Evolutionary conservation across 2,113 vertebrate genomes (phyloP).

Genomic region (Epinephelus cyanopodus): DNA sequence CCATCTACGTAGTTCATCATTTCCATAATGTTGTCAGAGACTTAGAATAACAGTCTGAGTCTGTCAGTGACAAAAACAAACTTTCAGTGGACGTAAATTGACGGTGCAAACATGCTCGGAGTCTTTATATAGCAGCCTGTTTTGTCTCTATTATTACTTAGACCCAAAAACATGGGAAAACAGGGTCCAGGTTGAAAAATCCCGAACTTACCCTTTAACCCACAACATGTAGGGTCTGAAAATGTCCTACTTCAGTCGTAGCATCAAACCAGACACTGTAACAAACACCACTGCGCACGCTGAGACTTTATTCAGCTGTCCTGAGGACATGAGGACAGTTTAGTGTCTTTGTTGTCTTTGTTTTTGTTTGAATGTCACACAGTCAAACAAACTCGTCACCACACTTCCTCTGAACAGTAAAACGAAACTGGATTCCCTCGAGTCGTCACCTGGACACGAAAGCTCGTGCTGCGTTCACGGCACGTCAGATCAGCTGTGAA

Average conservation of each 20-base stretch:
- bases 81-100: too few relatives aligned
- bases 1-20: too few relatives aligned
- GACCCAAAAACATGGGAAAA: too few relatives aligned
- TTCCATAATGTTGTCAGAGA: too few relatives aligned
- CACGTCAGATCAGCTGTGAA: conserved; percentile 5
- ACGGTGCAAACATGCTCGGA: too few relatives aligned
- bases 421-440: not conserved
- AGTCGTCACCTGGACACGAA: not conserved
- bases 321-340: too few relatives aligned
- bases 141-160: too few relatives aligned
- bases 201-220: too few relatives aligned
- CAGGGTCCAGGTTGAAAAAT: too few relatives aligned
- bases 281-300: not conserved
- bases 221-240: not conserved
- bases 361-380: not conserved
- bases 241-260: not conserved
- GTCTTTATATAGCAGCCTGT: too few relatives aligned
- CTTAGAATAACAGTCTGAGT: too few relatives aligned
- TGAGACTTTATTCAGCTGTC: not conserved
- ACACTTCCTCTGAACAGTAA: not conserved
- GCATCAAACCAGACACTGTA: not conserved
- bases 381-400: not conserved
- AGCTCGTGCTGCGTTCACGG: not conserved
- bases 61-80: too few relatives aligned
- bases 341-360: conserved; percentile 1